phyloP scores from a whole-genome alignment of 2,113 vertebrate species.

The Oxygymnocypris stewartii region DNA sequence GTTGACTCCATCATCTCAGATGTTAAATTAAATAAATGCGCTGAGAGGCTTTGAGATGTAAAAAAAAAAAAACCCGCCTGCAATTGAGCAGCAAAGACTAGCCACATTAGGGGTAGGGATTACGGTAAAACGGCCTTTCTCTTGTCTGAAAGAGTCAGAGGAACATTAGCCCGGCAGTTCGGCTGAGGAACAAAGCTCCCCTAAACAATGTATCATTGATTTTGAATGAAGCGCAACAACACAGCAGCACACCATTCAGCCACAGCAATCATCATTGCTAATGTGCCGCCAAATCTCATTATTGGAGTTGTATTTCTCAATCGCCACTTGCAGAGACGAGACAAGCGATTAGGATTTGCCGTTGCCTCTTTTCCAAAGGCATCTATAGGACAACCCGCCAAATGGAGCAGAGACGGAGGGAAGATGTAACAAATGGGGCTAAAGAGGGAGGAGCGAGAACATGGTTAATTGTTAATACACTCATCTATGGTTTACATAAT shows the following conservation, averaged over 20 bases:
- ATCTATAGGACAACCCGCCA: conserved; percentile 24
- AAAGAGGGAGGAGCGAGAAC: neutral
- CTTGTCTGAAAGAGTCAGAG: conserved; percentile 35
- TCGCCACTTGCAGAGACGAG: conserved; percentile 39
- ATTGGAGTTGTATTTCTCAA: conserved; percentile 51
- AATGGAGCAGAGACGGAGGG: conserved; percentile 26
- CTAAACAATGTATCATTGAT: conserved; percentile 57
- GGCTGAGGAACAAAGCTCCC: conserved; percentile 52
- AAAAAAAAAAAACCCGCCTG: neutral
- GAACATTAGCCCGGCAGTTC: conserved; percentile 46
- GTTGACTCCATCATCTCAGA: conserved; percentile 38
- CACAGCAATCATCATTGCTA: conserved; percentile 48
- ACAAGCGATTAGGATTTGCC: conserved; percentile 48
- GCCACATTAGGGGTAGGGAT: conserved; percentile 37
- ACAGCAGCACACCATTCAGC: conserved; percentile 54
- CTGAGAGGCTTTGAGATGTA: conserved; percentile 13
- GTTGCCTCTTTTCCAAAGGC: conserved; percentile 19
- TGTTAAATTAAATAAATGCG: conserved; percentile 49
- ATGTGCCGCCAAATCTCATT: conserved; percentile 59
- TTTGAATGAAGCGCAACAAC: conserved; percentile 51
- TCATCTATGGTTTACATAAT: conserved; percentile 72
- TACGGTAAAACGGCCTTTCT: conserved; percentile 32
- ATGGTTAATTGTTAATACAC: conserved; percentile 60
- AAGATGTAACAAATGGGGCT: conserved; percentile 46
- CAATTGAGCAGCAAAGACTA: conserved; percentile 45